These are phyloP conservation scores for Autographa gamma DNA, from an alignment of 2,888 invertebrate species.

Conservation along the genomic window DNA sequence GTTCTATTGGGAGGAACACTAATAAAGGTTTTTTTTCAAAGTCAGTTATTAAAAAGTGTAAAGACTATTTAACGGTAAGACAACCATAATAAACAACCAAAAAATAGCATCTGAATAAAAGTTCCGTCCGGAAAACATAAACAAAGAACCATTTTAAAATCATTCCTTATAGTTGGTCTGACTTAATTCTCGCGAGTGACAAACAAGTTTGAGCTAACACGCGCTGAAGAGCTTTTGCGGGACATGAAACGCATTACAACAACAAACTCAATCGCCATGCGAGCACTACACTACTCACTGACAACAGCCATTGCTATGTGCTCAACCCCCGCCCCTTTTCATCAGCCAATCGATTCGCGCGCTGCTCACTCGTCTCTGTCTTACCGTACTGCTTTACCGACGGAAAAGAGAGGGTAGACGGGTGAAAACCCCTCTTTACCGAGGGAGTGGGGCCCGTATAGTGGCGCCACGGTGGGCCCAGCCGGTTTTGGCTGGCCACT, in stretches of 20 bases:
- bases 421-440: conserved; percentile 61
- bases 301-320: conserved; percentile 82
- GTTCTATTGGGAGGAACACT: too few relatives aligned
- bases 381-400: conserved; percentile 81
- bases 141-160: conserved; percentile 19
- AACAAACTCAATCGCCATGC: conserved; percentile 71
- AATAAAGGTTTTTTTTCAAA: too few relatives aligned
- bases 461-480: conserved; percentile 76
- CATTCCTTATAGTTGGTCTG: conserved; percentile 41
- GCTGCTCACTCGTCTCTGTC: conserved; percentile 77
- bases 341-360: conserved; percentile 84
- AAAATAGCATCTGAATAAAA: not conserved
- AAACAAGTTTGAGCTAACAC: conserved; percentile 66
- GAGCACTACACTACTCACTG: conserved; percentile 64
- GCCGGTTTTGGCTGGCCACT: conserved; percentile 66
- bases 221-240: conserved; percentile 66
- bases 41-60: too few relatives aligned
- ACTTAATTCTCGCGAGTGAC: conserved; percentile 41
- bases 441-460: conserved; percentile 67
- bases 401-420: conserved; percentile 70
- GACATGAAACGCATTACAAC: conserved; percentile 72
- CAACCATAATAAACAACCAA: not conserved
- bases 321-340: conserved; percentile 83
- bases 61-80: too few relatives aligned
- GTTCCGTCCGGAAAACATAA: not conserved